A percentile compares a stretch with the other conserved stretches of the same genome.
Evolutionary conservation across 1,140 invertebrate species (phyloP).

Genomic region (Megalonaias nervosa): DNA sequence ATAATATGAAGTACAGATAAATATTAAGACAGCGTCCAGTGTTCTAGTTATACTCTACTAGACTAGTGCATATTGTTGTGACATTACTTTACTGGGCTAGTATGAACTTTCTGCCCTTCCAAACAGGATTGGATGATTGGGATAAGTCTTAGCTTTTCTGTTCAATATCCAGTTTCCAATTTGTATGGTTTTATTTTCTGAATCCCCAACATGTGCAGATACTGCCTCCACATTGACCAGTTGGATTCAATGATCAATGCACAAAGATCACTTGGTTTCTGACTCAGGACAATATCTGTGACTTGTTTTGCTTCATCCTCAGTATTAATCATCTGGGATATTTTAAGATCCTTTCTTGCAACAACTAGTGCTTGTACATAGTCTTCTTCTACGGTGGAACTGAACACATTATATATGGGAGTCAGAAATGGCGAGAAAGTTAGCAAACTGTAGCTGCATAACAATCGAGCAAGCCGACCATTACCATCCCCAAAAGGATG

Average conservation of each 20-base stretch:
- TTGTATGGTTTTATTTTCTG: not conserved
- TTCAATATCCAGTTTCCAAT: not conserved
- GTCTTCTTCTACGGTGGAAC: constrained; percentile 3
- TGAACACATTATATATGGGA: constrained; percentile 23
- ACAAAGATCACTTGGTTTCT: constrained; percentile 14
- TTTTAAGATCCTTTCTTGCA: not conserved
- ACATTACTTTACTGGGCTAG: too few species aligned
- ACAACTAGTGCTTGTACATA: constrained; percentile 13
- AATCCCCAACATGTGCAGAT: not conserved
- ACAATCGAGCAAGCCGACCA: not conserved
- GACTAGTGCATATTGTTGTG: too few species aligned
- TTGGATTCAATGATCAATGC: constrained; percentile 18
- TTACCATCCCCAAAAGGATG: constrained; percentile 26
- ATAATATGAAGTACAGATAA: too few species aligned
- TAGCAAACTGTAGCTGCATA: constrained; percentile 4
- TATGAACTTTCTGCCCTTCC: too few species aligned
- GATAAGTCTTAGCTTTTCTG: too few species aligned
- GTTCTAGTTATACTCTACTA: too few species aligned
- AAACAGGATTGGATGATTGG: too few species aligned
- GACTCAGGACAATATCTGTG: not conserved
- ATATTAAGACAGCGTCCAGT: too few species aligned
- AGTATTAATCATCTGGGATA: not conserved
- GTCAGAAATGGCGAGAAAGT: constrained; percentile 19
- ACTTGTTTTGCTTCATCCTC: not conserved
- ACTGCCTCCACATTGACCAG: constrained; percentile 16